Base-by-base conservation (phyloP, 2,797 vertebrate species). In the Sphenodon punctatus region DNA sequence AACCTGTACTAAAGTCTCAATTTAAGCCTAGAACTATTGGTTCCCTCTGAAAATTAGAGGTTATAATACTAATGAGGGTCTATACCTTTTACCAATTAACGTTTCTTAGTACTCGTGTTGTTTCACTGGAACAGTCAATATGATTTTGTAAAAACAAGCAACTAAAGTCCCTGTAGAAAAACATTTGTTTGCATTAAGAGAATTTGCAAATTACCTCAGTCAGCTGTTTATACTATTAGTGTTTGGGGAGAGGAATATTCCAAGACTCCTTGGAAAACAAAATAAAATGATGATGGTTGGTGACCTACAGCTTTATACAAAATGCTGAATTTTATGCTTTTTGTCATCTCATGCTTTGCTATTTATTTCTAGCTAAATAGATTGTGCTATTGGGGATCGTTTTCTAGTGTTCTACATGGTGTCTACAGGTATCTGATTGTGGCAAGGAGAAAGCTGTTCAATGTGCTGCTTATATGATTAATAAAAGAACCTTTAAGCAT, bases 401-500 rank as follows among this genome's bases (percentile, higher is more conserved):
- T 89, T 55, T 82, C 69, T 43, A 53, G 56, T 5, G 2, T 25
- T 81, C 39, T 63, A 74, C 66, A 65, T 58, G 56, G 30, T 48
- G 38, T 30, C 16, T 67, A 46, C 30, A 56, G 15, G 23, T 25
- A 73, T 38, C 32, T 63, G 55, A 67, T 7, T 19, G 38, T 66
- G 61, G 34, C 23, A 69, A 60, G 20, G 6, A 59, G 16, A 71
- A 53, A 34, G 19, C 45, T 49, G 5, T 74, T 80, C 30, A 65
- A 20, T 61, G 5, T 69, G 41, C 67, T 49, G 81, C 61, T 81
- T 61, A 78, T 10, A 65, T 76, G 8, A 82, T 77, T 48, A 82
- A 64, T 73, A 79, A 80, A 75, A 63, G 39, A 27, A n/a, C n/a
- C 32, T 58, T 69, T 5, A 42, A 84, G 45, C 73, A 83, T 55